Evolutionary conservation across 2,113 vertebrate species (phyloP), one percentile per base, ranked within the genome.

Genomic region (Heterotis niloticus): DNA sequence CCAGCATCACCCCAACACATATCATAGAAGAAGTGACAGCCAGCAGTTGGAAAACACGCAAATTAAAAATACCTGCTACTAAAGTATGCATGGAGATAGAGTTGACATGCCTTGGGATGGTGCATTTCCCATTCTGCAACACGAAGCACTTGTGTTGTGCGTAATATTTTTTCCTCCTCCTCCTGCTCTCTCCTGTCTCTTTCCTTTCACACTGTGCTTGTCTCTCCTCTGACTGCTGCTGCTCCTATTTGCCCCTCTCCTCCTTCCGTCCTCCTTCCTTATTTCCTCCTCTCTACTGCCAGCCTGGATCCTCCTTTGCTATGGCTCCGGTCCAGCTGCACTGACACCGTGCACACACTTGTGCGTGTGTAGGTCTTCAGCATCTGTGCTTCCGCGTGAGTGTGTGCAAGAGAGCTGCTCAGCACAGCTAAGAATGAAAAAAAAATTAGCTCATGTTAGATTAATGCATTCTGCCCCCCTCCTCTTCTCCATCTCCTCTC

Each of bases 231-330:
- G 44, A 57, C 57, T 77, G 68, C 52, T 44, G 59, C 52, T 72
- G 28, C 64, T 79, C 66, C 64, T 62, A 67, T 75, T 75, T 13
- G 64, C 51, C 75, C 34, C 51, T 69, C 52, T 69, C 29, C 71
- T 69, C 23, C 67, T 77, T 51, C 76, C 73, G 57, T 26, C 69
- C n/a, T 59, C 62, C 20, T 68, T 54, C 29, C 69, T 70, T 17
- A 60, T 52, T 73, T 69, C 20, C 68, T 44, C 71, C n/a, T 75
- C 29, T 80, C 62, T 60, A 24, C 78, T 81, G 77, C 65, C 77
- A 71, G 66, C 73, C 78, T 79, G 79, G 73, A 74, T 79, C 76
- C 83, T 87, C 86, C 86, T 84, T 87, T 82, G 80, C 79, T 66
- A 83, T 81, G 75, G 73, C 14, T 82, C 60, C 23, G 69, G 82